Percentiles rank a stretch among this genome's conserved stretches.
Evolutionary conservation across 37 sponge, comb jelly and placozoan genomes (phyloP).

Genomic region (Chondrosia reniformis): DNA sequence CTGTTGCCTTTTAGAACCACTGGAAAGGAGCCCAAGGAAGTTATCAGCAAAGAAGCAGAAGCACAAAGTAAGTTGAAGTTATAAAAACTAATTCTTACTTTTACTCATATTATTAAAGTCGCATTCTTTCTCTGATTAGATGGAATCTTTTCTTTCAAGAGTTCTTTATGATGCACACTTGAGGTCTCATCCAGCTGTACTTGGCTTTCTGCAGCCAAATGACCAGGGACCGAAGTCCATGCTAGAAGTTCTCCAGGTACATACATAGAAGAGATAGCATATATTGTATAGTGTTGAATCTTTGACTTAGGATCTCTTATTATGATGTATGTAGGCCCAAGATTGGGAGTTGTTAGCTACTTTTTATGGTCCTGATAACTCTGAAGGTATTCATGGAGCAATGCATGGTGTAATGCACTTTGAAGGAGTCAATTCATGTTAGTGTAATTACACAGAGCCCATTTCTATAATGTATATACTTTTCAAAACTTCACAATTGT

Average conservation of each 20-base stretch:
- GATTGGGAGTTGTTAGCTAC: conserved; percentile 51
- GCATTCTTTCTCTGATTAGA: conserved; percentile 25
- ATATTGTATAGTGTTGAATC: too few relatives aligned
- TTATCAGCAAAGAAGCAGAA: conserved; percentile 10
- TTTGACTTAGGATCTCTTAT: too few relatives aligned
- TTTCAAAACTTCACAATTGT: too few relatives aligned
- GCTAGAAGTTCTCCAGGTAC: too few relatives aligned
- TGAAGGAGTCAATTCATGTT: too few relatives aligned
- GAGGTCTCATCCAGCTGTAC: neutral
- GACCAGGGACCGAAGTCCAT: too few relatives aligned
- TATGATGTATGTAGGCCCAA: neutral
- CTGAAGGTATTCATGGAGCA: neutral
- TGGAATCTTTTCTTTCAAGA: conserved; percentile 22
- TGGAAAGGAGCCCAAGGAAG: conserved; percentile 9
- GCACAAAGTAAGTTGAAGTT: conserved; percentile 1
- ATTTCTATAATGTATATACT: too few relatives aligned
- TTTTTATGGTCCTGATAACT: conserved; percentile 49
- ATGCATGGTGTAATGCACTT: neutral
- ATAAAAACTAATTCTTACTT: neutral
- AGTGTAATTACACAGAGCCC: too few relatives aligned
- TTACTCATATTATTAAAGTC: conserved; percentile 7
- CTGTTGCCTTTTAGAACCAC: neutral
- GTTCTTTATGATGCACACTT: conserved; percentile 4
- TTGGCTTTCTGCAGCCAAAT: conserved; percentile 5
- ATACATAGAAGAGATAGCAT: too few relatives aligned